These are phyloP conservation scores for Orthosia cruda DNA, from an alignment of 2,888 invertebrate species.

Conservation along the genomic window DNA sequence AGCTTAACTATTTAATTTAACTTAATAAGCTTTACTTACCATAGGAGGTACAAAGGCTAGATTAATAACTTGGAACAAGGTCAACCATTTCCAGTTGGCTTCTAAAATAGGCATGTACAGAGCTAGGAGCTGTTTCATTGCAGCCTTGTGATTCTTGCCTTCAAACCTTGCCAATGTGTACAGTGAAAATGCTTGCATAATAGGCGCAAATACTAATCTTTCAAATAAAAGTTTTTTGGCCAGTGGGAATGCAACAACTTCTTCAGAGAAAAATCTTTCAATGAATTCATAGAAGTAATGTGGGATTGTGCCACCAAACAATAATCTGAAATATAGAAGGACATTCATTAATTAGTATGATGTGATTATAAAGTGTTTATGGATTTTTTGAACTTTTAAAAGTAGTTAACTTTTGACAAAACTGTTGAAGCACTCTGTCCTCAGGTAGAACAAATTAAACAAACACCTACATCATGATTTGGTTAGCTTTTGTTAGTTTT, in stretches of 20 bases:
- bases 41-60: conserved; percentile 95
- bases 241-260: conserved; percentile 90
- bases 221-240: conserved; percentile 94
- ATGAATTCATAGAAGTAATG: conserved; percentile 94
- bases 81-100: conserved; percentile 95
- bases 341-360: neutral
- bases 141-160: conserved; percentile 94
- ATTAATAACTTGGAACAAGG: conserved; percentile 94
- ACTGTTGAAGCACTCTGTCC: neutral
- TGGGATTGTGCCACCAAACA: conserved; percentile 96
- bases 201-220: conserved; percentile 94
- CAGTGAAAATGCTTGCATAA: conserved; percentile 94
- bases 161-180: conserved; percentile 95
- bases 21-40: conserved; percentile 88
- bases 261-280: conserved; percentile 92
- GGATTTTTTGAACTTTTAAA: too few relatives aligned
- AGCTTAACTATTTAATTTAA: too few relatives aligned
- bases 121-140: conserved; percentile 92
- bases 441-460: neutral
- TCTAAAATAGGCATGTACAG: conserved; percentile 93
- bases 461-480: neutral
- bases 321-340: conserved; percentile 88
- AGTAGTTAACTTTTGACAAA: too few relatives aligned
- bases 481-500: neutral
- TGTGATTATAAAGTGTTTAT: too few relatives aligned